Evolutionary conservation across 1,140 invertebrate species (phyloP), one percentile per base, ranked within the genome.

Genomic region (Sycobia sp.): DNA sequence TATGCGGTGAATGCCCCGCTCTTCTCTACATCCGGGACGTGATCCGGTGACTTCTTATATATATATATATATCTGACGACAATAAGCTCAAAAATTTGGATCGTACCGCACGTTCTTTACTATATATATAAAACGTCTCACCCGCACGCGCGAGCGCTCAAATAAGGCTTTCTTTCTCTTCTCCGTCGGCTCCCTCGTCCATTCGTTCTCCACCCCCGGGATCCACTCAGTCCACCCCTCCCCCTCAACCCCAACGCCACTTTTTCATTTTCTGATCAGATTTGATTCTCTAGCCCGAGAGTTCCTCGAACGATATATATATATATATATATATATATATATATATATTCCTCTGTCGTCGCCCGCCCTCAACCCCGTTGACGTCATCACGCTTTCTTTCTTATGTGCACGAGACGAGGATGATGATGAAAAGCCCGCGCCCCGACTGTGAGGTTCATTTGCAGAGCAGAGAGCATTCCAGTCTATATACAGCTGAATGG

Each of bases 391-490:
- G n/a, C n/a, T n/a, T n/a, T n/a, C n/a, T n/a, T n/a, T n/a, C n/a
- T n/a, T n/a, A n/a, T n/a, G n/a, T n/a, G n/a, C n/a, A n/a, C n/a
- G n/a, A n/a, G n/a, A n/a, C n/a, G n/a, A n/a, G 29, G 29, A 43
- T 23, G 38, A 60, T 41, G 58, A 53, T 53, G 36, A 53, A 60
- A 29, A 53, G 47, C 38, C 46, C 29, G 36, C 36, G 25, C 18
- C 25, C 38, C 25, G 58, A 36, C 57, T 60, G 41, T 43, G 38
- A 60, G 47, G 58, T 53, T 53, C 47, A 60, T 60, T 60, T 49
- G 58, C 55, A 50, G 61, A 62, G 57, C 65, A 69, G 66, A 67
- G 69, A 60, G 65, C 54, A 59, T 47, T 61, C 63, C n/a, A n/a
- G n/a, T 62, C 63, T 71, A 59, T 66, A 71, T 60, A 39, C 50